Percentiles rank a stretch among this genome's conserved stretches.
Conservation (phyloP, 2,797 vertebrate species). For the Balearica regulorum region DNA sequence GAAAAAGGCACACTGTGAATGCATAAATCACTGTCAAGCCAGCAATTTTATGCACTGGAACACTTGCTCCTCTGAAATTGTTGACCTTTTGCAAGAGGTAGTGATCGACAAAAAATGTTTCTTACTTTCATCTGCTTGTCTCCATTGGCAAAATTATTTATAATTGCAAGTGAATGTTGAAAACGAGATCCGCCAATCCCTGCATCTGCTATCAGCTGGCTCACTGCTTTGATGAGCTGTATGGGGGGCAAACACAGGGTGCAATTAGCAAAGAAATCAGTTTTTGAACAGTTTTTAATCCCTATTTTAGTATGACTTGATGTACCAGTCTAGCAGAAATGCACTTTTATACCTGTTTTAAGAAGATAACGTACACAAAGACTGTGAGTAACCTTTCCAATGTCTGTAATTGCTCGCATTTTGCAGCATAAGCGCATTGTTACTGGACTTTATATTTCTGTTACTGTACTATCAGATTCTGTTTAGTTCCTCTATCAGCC, state of each 20-base stretch:
- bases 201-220: slow-evolving; percentile 94
- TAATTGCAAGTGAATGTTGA: slow-evolving; percentile 96
- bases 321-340: neutral
- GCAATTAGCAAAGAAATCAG: neutral
- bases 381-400: neutral
- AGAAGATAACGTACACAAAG: neutral
- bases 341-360: neutral
- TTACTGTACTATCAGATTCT: neutral
- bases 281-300: neutral
- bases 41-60: neutral
- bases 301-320: neutral
- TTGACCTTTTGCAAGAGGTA: slow-evolving; percentile 28
- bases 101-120: neutral
- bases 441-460: neutral
- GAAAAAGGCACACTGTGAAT: neutral
- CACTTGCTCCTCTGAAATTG: neutral
- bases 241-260: neutral
- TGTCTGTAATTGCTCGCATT: neutral
- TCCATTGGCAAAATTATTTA: slow-evolving; percentile 98
- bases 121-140: slow-evolving; percentile 95
- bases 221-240: slow-evolving; percentile 97
- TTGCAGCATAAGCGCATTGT: neutral
- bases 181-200: slow-evolving; percentile 96
- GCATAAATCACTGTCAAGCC: neutral
- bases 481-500: neutral